A percentile compares a stretch with the other conserved stretches of the same genome.
Evolutionary conservation across 2,888 invertebrate genomes (phyloP).

Genomic region (Liopterus haemorrhoidalis): DNA sequence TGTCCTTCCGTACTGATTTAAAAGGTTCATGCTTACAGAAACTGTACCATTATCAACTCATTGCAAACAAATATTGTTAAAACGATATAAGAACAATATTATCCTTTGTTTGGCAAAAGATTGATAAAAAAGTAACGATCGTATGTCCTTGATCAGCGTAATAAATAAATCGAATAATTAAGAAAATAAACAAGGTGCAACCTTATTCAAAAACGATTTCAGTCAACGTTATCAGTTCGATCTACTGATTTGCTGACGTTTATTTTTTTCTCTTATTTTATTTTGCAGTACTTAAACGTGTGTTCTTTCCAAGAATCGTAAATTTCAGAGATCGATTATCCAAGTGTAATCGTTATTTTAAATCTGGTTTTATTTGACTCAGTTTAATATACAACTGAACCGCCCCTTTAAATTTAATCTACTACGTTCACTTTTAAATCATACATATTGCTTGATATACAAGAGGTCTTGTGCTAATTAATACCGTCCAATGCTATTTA

Average conservation of each 20-base stretch:
- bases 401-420: constrained; percentile 23
- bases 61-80: too few species aligned
- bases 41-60: too few species aligned
- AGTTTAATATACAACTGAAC: constrained; percentile 18
- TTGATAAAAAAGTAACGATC: too few species aligned
- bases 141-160: too few species aligned
- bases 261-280: constrained; percentile 5
- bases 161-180: constrained; percentile 40
- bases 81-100: too few species aligned
- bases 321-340: constrained; percentile 14
- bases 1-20: too few species aligned
- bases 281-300: constrained; percentile 5
- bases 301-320: constrained; percentile 19
- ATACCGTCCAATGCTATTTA: constrained; percentile 21
- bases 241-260: constrained; percentile 14
- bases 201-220: constrained; percentile 27
- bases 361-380: constrained; percentile 11
- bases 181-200: constrained; percentile 38
- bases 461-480: constrained; percentile 21
- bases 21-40: too few species aligned
- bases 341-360: constrained; percentile 8
- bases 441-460: constrained; percentile 18
- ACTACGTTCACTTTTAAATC: constrained; percentile 18
- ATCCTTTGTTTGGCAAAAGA: too few species aligned
- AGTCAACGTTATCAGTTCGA: constrained; percentile 25